Conservation (phyloP, 2,888 invertebrate genomes). For the Mythimna impura region DNA sequence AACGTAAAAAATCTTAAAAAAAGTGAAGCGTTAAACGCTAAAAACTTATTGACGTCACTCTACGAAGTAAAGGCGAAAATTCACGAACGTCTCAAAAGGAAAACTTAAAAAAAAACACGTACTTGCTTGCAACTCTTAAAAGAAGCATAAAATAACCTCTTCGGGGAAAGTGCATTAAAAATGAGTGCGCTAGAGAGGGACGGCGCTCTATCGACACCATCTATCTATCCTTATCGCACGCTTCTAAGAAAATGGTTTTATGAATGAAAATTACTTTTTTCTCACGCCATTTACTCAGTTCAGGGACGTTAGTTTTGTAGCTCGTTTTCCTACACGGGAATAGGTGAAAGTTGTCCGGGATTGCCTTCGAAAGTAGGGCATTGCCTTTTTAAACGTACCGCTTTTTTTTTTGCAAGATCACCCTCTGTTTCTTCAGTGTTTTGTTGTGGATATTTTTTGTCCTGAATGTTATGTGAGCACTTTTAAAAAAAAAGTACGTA, state of each 20-base stretch:
- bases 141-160: constrained; percentile 82
- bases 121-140: constrained; percentile 79
- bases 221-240: constrained; percentile 71
- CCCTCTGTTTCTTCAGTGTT: constrained; percentile 17
- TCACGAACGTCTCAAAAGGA: constrained; percentile 66
- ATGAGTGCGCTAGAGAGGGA: constrained; percentile 81
- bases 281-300: constrained; percentile 86
- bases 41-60: constrained; percentile 50
- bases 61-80: constrained; percentile 73
- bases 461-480: not conserved
- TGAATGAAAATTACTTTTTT: constrained; percentile 89
- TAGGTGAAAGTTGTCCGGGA: constrained; percentile 81
- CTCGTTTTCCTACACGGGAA: constrained; percentile 74
- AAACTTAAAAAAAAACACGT: constrained; percentile 70
- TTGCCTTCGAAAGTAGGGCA: constrained; percentile 69
- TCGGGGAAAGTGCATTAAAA: constrained; percentile 88
- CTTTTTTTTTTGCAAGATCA: constrained; percentile 19
- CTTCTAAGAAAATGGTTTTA: constrained; percentile 87
- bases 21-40: constrained; percentile 1
- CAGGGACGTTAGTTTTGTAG: constrained; percentile 82
- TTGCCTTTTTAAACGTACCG: constrained; percentile 51
- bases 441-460: constrained; percentile 1
- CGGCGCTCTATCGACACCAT: constrained; percentile 65
- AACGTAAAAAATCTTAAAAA: constrained; percentile 13
- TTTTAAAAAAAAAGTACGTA: too few relatives aligned